phyloP scores from a whole-genome alignment of 2,888 invertebrate species.

The Melinaea marsaeus region DNA sequence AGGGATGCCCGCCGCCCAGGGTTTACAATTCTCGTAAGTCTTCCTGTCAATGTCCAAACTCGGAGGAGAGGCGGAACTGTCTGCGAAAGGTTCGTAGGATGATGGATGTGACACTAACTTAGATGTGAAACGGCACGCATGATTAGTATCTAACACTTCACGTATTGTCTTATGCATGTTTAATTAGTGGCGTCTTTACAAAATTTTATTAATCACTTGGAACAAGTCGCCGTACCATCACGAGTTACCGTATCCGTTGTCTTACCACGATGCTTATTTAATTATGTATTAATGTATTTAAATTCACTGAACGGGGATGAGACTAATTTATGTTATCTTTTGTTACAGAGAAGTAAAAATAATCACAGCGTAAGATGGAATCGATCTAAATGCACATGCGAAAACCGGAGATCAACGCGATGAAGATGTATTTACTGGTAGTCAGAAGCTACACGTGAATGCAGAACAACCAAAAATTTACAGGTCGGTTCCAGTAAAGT shows the following conservation, averaged over 20 bases:
- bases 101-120: constrained; percentile 70
- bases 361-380: constrained; percentile 70
- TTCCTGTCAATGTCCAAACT: constrained; percentile 70
- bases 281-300: constrained; percentile 15
- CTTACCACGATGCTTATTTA: constrained; percentile 47
- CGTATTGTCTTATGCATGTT: constrained; percentile 23
- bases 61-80: constrained; percentile 61
- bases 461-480: background rate
- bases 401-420: constrained; percentile 40
- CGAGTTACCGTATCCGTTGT: constrained; percentile 55
- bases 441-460: background rate
- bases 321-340: constrained; percentile 40
- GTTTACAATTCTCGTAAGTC: constrained; percentile 74
- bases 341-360: constrained; percentile 63
- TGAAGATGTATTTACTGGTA: constrained; percentile 14
- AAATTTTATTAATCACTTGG: constrained; percentile 9
- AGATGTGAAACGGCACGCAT: constrained; percentile 48
- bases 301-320: constrained; percentile 4
- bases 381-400: constrained; percentile 67
- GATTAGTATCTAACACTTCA: constrained; percentile 45
- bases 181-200: constrained; percentile 9
- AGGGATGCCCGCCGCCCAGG: constrained; percentile 51
- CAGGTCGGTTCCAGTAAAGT: background rate
- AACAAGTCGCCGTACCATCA: constrained; percentile 33
- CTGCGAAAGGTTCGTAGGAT: constrained; percentile 71